Evolutionary conservation across 64 coral and sea anemone species (phyloP), one percentile per base, ranked within the genome.

Genomic region (Cladopsammia gracilis): DNA sequence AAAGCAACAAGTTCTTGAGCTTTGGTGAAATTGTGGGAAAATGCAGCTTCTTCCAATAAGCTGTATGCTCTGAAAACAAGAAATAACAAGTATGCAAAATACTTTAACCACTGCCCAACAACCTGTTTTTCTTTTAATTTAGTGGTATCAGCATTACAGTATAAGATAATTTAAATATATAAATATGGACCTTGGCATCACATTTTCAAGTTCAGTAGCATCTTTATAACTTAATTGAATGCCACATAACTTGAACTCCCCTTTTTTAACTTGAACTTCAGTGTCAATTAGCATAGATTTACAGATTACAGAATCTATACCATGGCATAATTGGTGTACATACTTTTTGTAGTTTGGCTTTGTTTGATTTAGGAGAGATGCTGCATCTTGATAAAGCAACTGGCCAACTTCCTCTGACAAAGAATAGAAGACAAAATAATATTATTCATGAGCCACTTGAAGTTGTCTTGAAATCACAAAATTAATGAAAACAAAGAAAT

Each of bases 271-370:
- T n/a, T n/a, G 34, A 34, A 34, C 34, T 34, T 34, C 34, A 34
- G 34, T 34, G 34, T 34, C 34, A 34, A 34, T 34, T 34, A 34
- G 34, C 34, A 34, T 34, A 34, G 34, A 34, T 34, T 34, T 34
- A 34, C 34, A 34, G 34, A 34, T 34, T 34, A 34, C 34, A 34
- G 34, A 34, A 34, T 34, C 34, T 2, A 34, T 34, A 34, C 34
- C 6, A 70, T 56, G 12, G 72, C 19, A 54, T 7, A n/a, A n/a
- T n/a, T 7, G 81, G 60, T 52, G 5, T 76, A 86, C 95, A 82
- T 94, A 97, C 95, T 97, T 90, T 77, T 89, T 87, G 59, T 94
- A 94, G 18, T 93, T 93, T 52, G 94, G 91, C 71, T 99, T 99
- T 54, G 98, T 96, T 65, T 96, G 82, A 20, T 96, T 99, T 1